Evolutionary conservation across 2,113 vertebrate genomes (phyloP).

Genomic region (Paraplagusia blochii): DNA sequence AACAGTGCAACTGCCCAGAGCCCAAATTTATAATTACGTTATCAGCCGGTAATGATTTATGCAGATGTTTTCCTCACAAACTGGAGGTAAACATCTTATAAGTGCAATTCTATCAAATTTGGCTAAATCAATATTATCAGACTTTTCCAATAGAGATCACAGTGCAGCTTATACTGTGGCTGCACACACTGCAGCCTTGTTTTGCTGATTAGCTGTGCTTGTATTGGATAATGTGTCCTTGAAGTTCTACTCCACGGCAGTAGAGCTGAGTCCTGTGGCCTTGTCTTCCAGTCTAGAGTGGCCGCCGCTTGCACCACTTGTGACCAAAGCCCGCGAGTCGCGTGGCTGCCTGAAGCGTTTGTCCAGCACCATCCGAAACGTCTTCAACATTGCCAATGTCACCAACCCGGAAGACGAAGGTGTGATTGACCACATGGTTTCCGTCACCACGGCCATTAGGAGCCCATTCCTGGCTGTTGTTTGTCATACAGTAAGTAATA

Average conservation of each 20-base stretch:
- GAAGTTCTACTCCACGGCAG: too few relatives aligned
- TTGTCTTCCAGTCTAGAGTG: constrained; percentile 77
- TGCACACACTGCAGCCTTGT: too few relatives aligned
- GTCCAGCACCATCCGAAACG: constrained; percentile 73
- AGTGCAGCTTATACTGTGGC: not conserved
- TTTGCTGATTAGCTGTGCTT: too few relatives aligned
- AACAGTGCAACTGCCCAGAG: too few relatives aligned
- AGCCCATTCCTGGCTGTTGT: constrained; percentile 84
- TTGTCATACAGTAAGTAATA: constrained; percentile 83
- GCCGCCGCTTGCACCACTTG: constrained; percentile 78
- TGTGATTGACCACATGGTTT: constrained; percentile 91
- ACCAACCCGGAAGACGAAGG: constrained; percentile 83
- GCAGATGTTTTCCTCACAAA: too few relatives aligned
- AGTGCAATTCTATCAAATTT: too few relatives aligned
- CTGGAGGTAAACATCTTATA: too few relatives aligned
- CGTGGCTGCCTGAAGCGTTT: constrained; percentile 85
- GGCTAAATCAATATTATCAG: too few relatives aligned
- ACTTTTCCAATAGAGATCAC: too few relatives aligned
- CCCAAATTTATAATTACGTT: too few relatives aligned
- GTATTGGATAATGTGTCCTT: too few relatives aligned
- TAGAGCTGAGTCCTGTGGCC: not conserved
- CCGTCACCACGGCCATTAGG: constrained; percentile 84
- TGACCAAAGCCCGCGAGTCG: constrained; percentile 78
- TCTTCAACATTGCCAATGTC: constrained; percentile 75
- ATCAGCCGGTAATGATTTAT: too few relatives aligned